These are phyloP conservation scores for Trachythela sp. DNA, from an alignment of 64 coral and sea anemone genomes.

Conservation along the genomic window DNA sequence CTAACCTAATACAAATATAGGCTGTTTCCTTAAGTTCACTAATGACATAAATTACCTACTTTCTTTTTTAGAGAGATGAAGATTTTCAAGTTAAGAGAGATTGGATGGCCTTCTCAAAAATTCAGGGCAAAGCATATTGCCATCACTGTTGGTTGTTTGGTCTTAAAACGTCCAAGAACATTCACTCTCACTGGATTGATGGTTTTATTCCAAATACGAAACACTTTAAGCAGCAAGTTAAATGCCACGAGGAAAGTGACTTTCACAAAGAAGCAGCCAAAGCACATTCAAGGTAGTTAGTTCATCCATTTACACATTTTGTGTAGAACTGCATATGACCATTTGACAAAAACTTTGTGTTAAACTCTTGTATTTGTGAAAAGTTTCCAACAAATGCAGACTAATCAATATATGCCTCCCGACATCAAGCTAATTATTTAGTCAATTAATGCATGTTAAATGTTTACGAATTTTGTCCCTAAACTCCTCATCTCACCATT, in stretches of 20 bases:
- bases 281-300: neutral
- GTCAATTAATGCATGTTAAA: no score
- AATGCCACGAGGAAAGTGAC: neutral
- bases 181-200: neutral
- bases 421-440: no score
- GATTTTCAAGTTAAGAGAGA: neutral
- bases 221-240: neutral
- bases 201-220: neutral
- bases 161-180: neutral
- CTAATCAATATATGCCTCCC: no score
- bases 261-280: neutral
- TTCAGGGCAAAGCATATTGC: neutral
- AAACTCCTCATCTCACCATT: neutral
- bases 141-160: neutral
- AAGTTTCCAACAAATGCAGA: no score
- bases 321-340: neutral
- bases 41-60: neutral
- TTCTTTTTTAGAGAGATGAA: neutral
- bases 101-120: neutral
- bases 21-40: neutral
- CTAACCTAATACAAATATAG: neutral
- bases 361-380: no score
- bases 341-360: neutral
- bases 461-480: neutral
- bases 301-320: neutral